These are phyloP conservation scores for Bruchidius siliquastri DNA, from an alignment of 2,888 invertebrate species.

Conservation along the genomic window DNA sequence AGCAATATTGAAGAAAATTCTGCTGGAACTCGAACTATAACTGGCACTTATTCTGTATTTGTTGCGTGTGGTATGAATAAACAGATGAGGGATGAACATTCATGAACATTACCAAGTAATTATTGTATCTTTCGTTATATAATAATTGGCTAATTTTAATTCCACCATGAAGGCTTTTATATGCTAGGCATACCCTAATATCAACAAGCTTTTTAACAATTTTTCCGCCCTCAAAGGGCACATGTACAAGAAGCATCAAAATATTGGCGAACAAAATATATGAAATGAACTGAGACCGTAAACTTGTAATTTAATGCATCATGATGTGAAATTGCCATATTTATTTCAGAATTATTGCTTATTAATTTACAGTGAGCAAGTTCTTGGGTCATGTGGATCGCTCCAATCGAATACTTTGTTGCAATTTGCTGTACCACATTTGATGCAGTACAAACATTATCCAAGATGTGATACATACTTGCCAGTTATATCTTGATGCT, in stretches of 20 bases:
- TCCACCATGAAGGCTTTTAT: slow-evolving; percentile 14
- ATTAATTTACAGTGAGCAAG: neutral
- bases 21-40: too few species aligned
- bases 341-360: neutral
- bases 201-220: slow-evolving; percentile 17
- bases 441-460: too few species aligned
- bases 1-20: too few species aligned
- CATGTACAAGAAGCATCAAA: neutral
- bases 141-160: slow-evolving; percentile 16
- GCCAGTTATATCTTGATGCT: neutral
- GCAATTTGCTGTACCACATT: neutral
- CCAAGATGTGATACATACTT: too few species aligned
- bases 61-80: neutral
- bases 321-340: neutral
- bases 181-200: slow-evolving; percentile 15
- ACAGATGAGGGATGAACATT: neutral
- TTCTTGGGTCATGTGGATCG: neutral
- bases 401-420: neutral
- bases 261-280: neutral
- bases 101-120: slow-evolving; percentile 19
- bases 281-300: neutral
- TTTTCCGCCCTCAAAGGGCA: slow-evolving; percentile 1
- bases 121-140: slow-evolving; percentile 20
- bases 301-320: neutral
- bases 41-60: neutral